Conservation (phyloP, 2,888 invertebrate species). For the Dolichomitus sp. region DNA sequence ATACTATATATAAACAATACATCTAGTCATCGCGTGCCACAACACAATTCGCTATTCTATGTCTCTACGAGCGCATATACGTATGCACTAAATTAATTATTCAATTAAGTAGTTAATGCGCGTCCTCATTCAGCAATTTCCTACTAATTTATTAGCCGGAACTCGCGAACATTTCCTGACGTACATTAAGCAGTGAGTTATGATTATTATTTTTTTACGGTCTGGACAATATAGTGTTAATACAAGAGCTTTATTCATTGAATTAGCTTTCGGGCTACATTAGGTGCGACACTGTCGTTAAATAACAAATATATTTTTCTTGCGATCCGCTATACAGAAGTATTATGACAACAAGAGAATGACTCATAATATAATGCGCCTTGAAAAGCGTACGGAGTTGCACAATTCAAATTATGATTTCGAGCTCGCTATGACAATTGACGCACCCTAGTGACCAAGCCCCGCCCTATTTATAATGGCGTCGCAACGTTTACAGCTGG, state of each 20-base stretch:
- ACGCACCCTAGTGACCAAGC: constrained; percentile 7
- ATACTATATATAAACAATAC: not conserved
- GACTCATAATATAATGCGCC: constrained; percentile 22
- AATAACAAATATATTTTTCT: not conserved
- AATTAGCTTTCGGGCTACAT: too few species aligned
- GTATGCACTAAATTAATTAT: constrained; percentile 50
- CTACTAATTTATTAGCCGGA: constrained; percentile 47
- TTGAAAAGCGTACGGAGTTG: not conserved
- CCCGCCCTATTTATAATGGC: constrained; percentile 1
- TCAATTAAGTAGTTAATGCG: constrained; percentile 62
- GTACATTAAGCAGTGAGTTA: not conserved
- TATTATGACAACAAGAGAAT: not conserved
- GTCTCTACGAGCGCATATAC: constrained; percentile 14
- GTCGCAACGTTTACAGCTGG: constrained; percentile 7
- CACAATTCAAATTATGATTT: constrained; percentile 28
- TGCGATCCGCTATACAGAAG: not conserved
- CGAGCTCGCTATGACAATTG: not conserved
- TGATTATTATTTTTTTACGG: not conserved
- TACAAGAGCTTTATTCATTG: not conserved
- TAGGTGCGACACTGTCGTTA: not conserved
- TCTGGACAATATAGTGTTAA: not conserved
- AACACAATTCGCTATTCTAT: not conserved
- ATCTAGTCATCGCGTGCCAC: not conserved
- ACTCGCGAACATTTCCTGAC: not conserved
- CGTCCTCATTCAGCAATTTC: constrained; percentile 64